Conservation (phyloP, 1,140 invertebrate genomes). For the Telenomus remus region DNA sequence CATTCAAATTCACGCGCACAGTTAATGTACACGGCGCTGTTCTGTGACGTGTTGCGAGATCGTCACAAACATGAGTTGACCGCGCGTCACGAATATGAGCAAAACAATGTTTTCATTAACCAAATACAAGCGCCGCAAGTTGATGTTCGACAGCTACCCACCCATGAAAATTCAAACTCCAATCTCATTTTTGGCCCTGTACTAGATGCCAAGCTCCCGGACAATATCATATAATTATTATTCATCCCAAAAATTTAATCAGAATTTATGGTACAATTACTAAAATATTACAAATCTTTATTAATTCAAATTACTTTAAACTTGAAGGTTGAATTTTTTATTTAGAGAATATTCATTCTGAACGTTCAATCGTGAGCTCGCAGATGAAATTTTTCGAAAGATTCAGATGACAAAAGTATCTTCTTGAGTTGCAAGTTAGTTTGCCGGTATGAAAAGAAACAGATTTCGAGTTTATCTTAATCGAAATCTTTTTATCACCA, state of each 20-base stretch:
- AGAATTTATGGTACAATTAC: no score
- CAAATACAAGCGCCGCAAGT: slow-evolving; percentile 62
- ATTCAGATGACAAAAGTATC: background rate
- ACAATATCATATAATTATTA: no score
- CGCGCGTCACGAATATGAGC: slow-evolving; percentile 55
- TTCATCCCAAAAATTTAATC: no score
- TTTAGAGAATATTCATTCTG: no score
- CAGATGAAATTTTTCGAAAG: background rate
- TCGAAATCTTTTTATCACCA: background rate
- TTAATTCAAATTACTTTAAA: no score
- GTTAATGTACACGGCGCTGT: slow-evolving; percentile 50
- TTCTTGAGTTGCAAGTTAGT: background rate
- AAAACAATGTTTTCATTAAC: slow-evolving; percentile 71
- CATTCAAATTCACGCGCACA: slow-evolving; percentile 16
- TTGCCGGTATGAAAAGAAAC: background rate
- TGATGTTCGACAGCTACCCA: slow-evolving; percentile 44
- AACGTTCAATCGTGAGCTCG: background rate
- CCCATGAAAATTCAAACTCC: slow-evolving; percentile 21
- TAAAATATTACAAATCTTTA: no score
- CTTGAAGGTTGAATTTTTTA: no score
- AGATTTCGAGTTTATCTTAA: slow-evolving; percentile 1
- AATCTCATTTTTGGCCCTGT: slow-evolving; percentile 26
- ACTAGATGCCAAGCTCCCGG: background rate
- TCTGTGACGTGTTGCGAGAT: slow-evolving; percentile 48
- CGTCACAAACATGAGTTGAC: slow-evolving; percentile 61